Evolutionary conservation across 2,888 invertebrate species (phyloP).

Genomic region (Pelosia muscerda): DNA sequence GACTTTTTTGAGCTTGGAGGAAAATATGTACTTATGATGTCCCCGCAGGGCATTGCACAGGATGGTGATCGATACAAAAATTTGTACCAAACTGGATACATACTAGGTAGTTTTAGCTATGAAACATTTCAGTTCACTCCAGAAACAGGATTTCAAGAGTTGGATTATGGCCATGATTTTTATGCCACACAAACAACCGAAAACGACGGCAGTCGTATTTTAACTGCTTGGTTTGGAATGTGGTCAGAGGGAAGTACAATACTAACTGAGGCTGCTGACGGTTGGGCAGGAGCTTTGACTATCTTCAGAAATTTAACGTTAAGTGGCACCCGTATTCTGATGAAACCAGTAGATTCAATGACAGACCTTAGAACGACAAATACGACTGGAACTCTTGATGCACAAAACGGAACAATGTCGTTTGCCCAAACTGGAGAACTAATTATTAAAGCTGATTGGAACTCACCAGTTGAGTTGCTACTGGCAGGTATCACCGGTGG

Average conservation of each 20-base stretch:
- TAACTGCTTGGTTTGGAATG: constrained; percentile 80
- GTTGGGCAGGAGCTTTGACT: constrained; percentile 81
- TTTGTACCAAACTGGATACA: constrained; percentile 74
- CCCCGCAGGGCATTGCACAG: constrained; percentile 76
- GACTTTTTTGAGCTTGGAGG: constrained; percentile 82
- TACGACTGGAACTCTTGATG: neutral
- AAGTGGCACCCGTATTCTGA: constrained; percentile 65
- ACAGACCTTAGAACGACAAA: constrained; percentile 55
- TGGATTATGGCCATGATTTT: constrained; percentile 82
- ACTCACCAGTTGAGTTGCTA: constrained; percentile 62
- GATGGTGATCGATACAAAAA: constrained; percentile 79
- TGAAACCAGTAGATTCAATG: constrained; percentile 73
- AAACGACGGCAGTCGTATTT: constrained; percentile 68
- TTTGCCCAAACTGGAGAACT: constrained; percentile 60
- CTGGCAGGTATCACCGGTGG: constrained; percentile 71
- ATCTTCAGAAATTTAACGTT: constrained; percentile 69
- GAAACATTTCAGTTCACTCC: constrained; percentile 73
- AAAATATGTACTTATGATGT: constrained; percentile 76
- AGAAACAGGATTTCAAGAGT: constrained; percentile 74
- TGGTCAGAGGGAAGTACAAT: constrained; percentile 71
- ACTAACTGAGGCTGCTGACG: constrained; percentile 72
- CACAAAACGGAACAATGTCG: neutral
- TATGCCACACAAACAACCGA: constrained; percentile 80
- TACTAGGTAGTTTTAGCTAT: constrained; percentile 78
- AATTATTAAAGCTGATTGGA: constrained; percentile 62